These are phyloP conservation scores for Crocallis elinguaria DNA, from an alignment of 2,888 invertebrate species.

Conservation along the genomic window DNA sequence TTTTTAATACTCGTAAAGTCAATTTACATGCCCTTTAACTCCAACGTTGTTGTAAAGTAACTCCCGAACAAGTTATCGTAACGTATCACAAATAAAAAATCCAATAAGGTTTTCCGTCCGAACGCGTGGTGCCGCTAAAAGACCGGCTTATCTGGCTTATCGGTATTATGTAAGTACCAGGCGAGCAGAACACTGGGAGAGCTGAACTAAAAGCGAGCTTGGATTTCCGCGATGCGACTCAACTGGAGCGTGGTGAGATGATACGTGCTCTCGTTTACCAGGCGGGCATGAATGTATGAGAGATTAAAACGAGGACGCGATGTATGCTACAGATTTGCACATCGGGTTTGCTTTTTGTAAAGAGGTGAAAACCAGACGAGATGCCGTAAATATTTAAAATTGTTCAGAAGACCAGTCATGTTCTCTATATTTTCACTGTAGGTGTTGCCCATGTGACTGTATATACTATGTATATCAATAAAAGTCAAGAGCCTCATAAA, in stretches of 20 bases:
- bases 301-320: conserved; percentile 11
- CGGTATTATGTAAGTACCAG: conserved; percentile 27
- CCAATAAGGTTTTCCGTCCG: conserved; percentile 4
- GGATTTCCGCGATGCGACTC: conserved; percentile 25
- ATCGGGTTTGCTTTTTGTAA: neutral
- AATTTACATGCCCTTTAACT: too few relatives aligned
- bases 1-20: too few relatives aligned
- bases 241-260: conserved; percentile 33
- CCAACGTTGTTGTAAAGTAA: too few relatives aligned
- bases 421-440: too few relatives aligned
- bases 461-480: neutral
- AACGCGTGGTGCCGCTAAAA: conserved; percentile 11
- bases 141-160: conserved; percentile 21
- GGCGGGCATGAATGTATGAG: conserved; percentile 21
- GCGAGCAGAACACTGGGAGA: conserved; percentile 17
- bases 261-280: conserved; percentile 25
- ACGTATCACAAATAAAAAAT: conserved; percentile 7
- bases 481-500: conserved; percentile 1
- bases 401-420: neutral
- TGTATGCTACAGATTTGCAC: conserved; percentile 6
- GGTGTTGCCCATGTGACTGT: neutral
- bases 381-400: too few relatives aligned
- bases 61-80: neutral
- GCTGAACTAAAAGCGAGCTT: conserved; percentile 25
- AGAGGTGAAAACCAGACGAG: neutral